Evolutionary conservation across 2,113 vertebrate species (phyloP).

Genomic region (Bos taurus): DNA sequence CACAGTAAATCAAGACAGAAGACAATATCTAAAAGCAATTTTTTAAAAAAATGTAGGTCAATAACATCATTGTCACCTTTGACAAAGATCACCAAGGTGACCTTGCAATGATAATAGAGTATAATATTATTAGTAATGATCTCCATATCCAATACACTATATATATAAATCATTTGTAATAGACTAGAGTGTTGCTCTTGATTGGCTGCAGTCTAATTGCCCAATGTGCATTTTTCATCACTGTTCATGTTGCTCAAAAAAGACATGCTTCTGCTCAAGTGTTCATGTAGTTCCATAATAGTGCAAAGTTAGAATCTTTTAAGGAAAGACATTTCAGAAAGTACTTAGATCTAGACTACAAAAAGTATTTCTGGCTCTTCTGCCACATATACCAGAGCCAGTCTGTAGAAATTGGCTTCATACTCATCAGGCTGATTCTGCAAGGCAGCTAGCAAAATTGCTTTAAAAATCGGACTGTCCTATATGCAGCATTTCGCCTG

Average conservation of each 20-base stretch:
- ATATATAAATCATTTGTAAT: slow-evolving; percentile 59
- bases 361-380: slow-evolving; percentile 49
- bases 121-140: slow-evolving; percentile 64
- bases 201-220: slow-evolving; percentile 62
- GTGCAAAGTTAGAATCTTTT: slow-evolving; percentile 57
- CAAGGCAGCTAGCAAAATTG: slow-evolving; percentile 11
- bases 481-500: slow-evolving; percentile 52
- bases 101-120: slow-evolving; percentile 47
- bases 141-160: slow-evolving; percentile 53
- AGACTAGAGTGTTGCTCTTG: slow-evolving; percentile 49
- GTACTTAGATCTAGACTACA: slow-evolving; percentile 46
- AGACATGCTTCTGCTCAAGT: slow-evolving; percentile 42
- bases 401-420: slow-evolving; percentile 39
- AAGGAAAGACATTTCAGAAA: slow-evolving; percentile 60
- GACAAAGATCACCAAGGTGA: slow-evolving; percentile 60
- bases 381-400: slow-evolving; percentile 13
- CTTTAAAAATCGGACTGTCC: slow-evolving; percentile 52
- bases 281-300: slow-evolving; percentile 28
- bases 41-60: not conserved
- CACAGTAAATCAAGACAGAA: slow-evolving; percentile 60
- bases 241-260: slow-evolving; percentile 55
- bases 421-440: slow-evolving; percentile 31
- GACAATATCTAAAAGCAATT: slow-evolving; percentile 63
- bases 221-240: slow-evolving; percentile 45
- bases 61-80: slow-evolving; percentile 66